These are phyloP conservation scores for Aepyceros melampus DNA, from an alignment of 2,113 vertebrate genomes.

Conservation along the genomic window DNA sequence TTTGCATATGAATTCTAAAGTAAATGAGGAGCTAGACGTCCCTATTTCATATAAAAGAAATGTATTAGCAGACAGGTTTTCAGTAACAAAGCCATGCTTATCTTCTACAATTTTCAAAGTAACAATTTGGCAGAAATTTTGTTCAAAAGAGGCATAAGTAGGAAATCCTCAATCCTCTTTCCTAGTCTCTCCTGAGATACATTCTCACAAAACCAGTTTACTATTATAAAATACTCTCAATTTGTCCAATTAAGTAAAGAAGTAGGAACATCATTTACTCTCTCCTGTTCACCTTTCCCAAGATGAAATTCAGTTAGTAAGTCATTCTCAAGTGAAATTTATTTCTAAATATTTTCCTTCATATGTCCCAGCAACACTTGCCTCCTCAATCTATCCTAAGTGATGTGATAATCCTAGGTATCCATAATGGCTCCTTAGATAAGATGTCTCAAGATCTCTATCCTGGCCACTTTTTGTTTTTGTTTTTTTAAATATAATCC, in stretches of 20 bases:
- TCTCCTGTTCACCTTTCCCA: neutral
- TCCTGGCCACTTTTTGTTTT: neutral
- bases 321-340: neutral
- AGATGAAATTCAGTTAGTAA: neutral
- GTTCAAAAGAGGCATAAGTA: neutral
- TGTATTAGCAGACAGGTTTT: neutral
- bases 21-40: neutral
- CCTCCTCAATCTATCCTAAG: neutral
- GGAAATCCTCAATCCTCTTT: neutral
- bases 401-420: neutral
- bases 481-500: neutral
- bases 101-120: neutral
- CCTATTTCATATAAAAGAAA: neutral
- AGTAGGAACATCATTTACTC: neutral
- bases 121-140: neutral
- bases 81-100: neutral
- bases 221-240: neutral
- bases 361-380: neutral
- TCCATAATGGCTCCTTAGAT: neutral
- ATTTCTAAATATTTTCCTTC: neutral
- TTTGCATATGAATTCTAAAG: slow-evolving; percentile 10
- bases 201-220: neutral
- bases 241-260: neutral
- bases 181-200: neutral
- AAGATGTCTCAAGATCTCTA: neutral